A percentile compares a stretch with the other conserved stretches of the same genome.
Conservation (phyloP, 35 echinoderm and acorn worm genomes). For the Diadema setosum region DNA sequence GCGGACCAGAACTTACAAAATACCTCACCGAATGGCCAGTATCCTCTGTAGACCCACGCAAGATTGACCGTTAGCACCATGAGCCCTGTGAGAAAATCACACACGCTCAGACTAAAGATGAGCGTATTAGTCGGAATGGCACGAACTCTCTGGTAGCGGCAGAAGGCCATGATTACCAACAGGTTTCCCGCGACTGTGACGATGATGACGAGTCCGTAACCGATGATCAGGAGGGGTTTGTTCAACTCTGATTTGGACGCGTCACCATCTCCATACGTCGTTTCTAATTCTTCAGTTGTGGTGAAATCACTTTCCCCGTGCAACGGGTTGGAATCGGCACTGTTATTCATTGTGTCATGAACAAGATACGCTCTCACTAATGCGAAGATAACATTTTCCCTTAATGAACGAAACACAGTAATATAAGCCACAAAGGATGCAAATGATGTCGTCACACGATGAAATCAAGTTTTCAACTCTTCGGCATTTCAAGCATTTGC, state of each 20-base stretch:
- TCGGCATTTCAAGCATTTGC: too few species aligned
- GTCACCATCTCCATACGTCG: not conserved
- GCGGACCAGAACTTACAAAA: slow-evolving; percentile 31
- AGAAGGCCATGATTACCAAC: slow-evolving; percentile 18
- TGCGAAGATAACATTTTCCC: too few species aligned
- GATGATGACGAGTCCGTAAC: not conserved
- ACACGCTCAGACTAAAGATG: slow-evolving; percentile 34
- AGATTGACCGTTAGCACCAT: slow-evolving; percentile 27
- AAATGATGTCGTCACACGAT: too few species aligned
- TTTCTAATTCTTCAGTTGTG: not conserved
- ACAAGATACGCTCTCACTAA: too few species aligned
- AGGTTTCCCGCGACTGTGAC: slow-evolving; percentile 27
- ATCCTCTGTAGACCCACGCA: not conserved
- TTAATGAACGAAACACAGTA: too few species aligned
- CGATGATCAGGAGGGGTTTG: not conserved
- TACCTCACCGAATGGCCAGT: slow-evolving; percentile 42
- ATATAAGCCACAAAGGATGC: too few species aligned
- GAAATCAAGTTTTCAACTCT: too few species aligned
- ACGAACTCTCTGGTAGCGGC: not conserved
- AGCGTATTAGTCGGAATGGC: slow-evolving; percentile 5
- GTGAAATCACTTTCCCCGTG: too few species aligned
- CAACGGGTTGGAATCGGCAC: too few species aligned
- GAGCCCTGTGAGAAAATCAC: slow-evolving; percentile 28
- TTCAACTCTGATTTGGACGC: not conserved
- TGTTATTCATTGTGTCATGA: too few species aligned